Base-by-base conservation (phyloP, 2,797 vertebrate species). In the Echiichthys vipera region DNA sequence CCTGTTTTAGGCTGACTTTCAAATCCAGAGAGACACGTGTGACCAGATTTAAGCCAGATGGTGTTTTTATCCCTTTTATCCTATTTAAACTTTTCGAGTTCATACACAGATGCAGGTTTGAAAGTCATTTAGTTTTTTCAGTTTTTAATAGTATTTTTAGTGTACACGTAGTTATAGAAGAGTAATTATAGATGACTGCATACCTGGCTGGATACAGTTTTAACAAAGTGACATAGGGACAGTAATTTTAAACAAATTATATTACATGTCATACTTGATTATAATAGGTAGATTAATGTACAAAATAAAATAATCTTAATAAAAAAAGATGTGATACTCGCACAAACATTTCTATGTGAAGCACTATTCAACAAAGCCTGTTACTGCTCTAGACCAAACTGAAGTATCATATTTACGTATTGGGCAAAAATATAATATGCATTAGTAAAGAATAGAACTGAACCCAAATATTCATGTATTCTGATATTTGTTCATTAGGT, bases 11-110 rank as follows among this genome's bases (percentile, higher is more conserved):
- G 76, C 71, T 82, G 83, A 87, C 89, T 91, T 90, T 90, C 80
- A 90, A 89, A 90, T 62, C 81, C 74, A 74, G 61, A 77, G 78
- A 85, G 71, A 84, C 64, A 68, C 0, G 4, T 58, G 65, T 71
- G 80, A 84, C 70, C 83, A 74, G 54, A 88, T 86, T 87, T 78
- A 82, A 81, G 61, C 79, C 91, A 91, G 87, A 90, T 91, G 88
- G 88, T 83, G 83, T 81, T 88, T 88, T 80, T 67, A 81, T 86
- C 81, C 71, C 50, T 67, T 25, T 54, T 71, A 68, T 80, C 57
- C 51, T 53, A 37, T 87, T 75, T 76, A 15, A 56, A 78, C 51
- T 5, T 74, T 78, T 49, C 37, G 17, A 11, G 40, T 78, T 56
- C 47, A 71, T 39, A 75, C 20, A 62, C 56, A 63, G 24, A 22